Evolutionary conservation across 2,113 vertebrate genomes (phyloP), one percentile per base, ranked within the genome.

Genomic region (Hirundichthys speculiger): DNA sequence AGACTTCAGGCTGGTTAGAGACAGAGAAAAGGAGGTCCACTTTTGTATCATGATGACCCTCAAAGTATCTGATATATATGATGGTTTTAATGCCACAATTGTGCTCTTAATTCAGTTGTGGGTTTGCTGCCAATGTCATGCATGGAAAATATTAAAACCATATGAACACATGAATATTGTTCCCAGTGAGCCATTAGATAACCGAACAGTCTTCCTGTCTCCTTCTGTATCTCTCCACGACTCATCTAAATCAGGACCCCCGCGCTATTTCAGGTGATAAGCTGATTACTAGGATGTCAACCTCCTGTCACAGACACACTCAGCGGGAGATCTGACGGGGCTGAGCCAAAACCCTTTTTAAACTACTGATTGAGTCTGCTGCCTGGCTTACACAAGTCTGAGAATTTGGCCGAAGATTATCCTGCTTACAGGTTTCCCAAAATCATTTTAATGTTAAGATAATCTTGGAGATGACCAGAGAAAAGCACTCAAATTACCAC

Each of bases 181-280:
- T 27, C 15, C 24, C 16, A 39, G 39, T 20, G 10, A 42, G 57
- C 13, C 27, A 19, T 76, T 73, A 64, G 39, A 56, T 78, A 68
- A 85, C 9, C 57, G 15, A 41, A n/a, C 50, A 45, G 45, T 57
- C 50, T 46, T 39, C 49, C 41, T 46, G 43, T 51, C n/a, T 56
- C 13, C 40, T 51, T 18, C 42, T 1, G 11, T 40, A n/a, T 18
- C 13, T 14, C 45, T 9, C 8, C 7, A 12, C 14, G 20, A 43
- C 21, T 60, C 57, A 14, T 25, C 12, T 22, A 47, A 57, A 51
- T 47, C 48, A 4, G 34, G 16, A 47, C 55, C 71, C n/a, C 39
- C 50, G 38, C 73, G 73, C 51, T 72, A 81, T 76, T 22, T 21
- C 61, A 83, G 69, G 79, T 84, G 74, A 50, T 83, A 81, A 86